A percentile compares a stretch with the other conserved stretches of the same genome.
Conservation (phyloP, 2,113 vertebrate species). For the Miniopterus natalensis region DNA sequence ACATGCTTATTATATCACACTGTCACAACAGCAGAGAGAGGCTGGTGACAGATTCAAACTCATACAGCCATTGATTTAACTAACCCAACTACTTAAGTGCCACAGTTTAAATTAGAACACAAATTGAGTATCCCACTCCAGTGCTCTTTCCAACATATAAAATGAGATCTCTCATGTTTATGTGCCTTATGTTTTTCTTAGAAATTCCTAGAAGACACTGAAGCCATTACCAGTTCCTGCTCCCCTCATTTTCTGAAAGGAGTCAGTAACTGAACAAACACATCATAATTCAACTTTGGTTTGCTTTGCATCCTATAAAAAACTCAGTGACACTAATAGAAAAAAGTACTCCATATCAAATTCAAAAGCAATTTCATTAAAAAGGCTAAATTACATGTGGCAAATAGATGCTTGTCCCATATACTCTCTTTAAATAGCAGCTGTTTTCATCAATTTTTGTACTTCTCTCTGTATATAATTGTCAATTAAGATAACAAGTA, state of each 20-base stretch:
- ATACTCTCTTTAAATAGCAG: conserved; percentile 27
- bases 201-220: neutral
- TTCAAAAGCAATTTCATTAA: conserved; percentile 52
- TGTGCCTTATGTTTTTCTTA: neutral
- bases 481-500: conserved; percentile 68
- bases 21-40: neutral
- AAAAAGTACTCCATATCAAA: conserved; percentile 26
- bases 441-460: neutral
- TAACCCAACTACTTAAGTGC: neutral
- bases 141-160: neutral
- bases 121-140: neutral
- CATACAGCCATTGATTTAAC: neutral
- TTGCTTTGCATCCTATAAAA: neutral
- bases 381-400: neutral
- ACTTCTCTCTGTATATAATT: conserved; percentile 48
- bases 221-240: neutral
- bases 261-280: neutral
- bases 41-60: neutral
- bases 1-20: neutral
- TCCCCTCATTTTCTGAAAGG: neutral
- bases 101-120: neutral
- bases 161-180: neutral
- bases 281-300: neutral
- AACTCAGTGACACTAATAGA: neutral
- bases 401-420: neutral